These are phyloP conservation scores for Cebidichthys violaceus DNA, from an alignment of 2,113 vertebrate genomes.

Conservation along the genomic window DNA sequence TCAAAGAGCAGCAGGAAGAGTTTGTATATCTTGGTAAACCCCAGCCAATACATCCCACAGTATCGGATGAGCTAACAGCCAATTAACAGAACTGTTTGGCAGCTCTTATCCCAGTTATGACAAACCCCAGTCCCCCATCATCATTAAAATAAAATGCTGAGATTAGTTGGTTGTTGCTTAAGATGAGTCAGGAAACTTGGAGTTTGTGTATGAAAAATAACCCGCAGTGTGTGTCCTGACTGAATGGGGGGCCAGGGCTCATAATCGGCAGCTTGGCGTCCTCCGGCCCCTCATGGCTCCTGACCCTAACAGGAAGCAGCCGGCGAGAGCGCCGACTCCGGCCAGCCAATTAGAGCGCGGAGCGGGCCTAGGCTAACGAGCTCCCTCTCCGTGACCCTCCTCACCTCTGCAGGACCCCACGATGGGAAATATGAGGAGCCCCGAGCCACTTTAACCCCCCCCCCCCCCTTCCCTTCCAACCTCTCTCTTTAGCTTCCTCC, in stretches of 20 bases:
- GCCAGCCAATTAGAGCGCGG: slow-evolving; percentile 77
- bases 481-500: slow-evolving; percentile 40
- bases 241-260: slow-evolving; percentile 54
- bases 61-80: slow-evolving; percentile 59
- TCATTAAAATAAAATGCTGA: slow-evolving; percentile 27
- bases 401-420: slow-evolving; percentile 80
- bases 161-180: slow-evolving; percentile 42
- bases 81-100: slow-evolving; percentile 74
- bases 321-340: slow-evolving; percentile 58
- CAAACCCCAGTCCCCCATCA: slow-evolving; percentile 65
- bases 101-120: slow-evolving; percentile 70
- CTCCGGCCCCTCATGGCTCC: slow-evolving; percentile 65
- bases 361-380: slow-evolving; percentile 78
- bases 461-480: background rate
- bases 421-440: slow-evolving; percentile 77
- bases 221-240: slow-evolving; percentile 26
- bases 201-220: slow-evolving; percentile 66
- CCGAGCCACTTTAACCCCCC: slow-evolving; percentile 64
- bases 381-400: slow-evolving; percentile 80
- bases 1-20: slow-evolving; percentile 1
- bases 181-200: slow-evolving; percentile 47
- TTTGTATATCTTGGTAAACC: slow-evolving; percentile 28
- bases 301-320: slow-evolving; percentile 78
- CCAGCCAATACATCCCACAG: slow-evolving; percentile 16
- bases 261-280: slow-evolving; percentile 67